Percentiles rank a stretch among this genome's conserved stretches.
Evolutionary conservation across 2,888 invertebrate species (phyloP).

Genomic region (Nomada hirtipes): DNA sequence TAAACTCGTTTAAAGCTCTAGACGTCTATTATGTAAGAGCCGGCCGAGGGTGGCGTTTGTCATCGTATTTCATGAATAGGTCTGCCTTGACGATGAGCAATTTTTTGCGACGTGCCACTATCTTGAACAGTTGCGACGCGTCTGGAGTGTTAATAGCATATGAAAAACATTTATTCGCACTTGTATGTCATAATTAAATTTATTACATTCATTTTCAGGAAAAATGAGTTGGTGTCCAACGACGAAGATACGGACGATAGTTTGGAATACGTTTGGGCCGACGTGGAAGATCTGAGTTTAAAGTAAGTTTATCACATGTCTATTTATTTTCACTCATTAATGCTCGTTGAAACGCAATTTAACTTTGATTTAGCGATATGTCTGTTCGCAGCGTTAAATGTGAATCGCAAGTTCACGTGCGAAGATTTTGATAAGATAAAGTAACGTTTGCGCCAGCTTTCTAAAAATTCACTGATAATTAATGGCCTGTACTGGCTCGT

Average conservation of each 20-base stretch:
- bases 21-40: conserved; percentile 71
- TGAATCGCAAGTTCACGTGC: neutral
- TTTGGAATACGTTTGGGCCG: conserved; percentile 35
- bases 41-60: conserved; percentile 63
- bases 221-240: neutral
- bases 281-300: conserved; percentile 20
- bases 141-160: neutral
- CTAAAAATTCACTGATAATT: conserved; percentile 8
- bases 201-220: conserved; percentile 20
- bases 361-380: neutral
- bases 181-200: neutral
- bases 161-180: neutral
- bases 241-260: conserved; percentile 16
- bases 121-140: conserved; percentile 6
- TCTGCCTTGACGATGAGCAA: conserved; percentile 31
- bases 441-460: neutral
- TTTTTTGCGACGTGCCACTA: conserved; percentile 50
- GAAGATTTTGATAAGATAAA: conserved; percentile 45
- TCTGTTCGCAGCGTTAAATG: neutral
- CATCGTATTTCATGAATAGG: conserved; percentile 52
- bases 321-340: neutral
- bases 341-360: no score
- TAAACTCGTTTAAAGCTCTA: conserved; percentile 73
- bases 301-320: conserved; percentile 46
- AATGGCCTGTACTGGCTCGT: neutral